phyloP scores from a whole-genome alignment of 2,113 vertebrate genomes.

The Pelvicachromis taeniatus region DNA sequence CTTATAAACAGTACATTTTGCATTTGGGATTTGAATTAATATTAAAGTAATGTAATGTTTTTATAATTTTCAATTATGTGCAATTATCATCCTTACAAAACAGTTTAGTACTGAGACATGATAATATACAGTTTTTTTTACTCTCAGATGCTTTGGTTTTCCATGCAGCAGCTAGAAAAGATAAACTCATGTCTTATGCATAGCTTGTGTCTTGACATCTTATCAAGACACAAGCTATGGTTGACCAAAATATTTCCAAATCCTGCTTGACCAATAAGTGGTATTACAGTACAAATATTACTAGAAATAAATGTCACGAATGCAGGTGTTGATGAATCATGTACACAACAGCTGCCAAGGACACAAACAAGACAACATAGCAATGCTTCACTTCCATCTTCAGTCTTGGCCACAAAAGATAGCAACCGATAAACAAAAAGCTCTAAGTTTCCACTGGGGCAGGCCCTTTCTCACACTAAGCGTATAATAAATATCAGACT shows the following conservation, averaged over 20 bases:
- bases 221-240: background rate
- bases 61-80: background rate
- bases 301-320: background rate
- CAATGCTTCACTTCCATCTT: background rate
- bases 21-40: background rate
- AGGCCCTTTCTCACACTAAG: background rate
- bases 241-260: slow-evolving; percentile 6
- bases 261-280: background rate
- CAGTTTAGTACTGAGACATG: background rate
- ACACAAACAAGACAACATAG: slow-evolving; percentile 7
- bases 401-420: background rate
- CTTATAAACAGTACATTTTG: too few species aligned
- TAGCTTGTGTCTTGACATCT: background rate
- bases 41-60: background rate
- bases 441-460: slow-evolving; percentile 1
- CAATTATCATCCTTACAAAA: background rate
- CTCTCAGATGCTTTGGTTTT: background rate
- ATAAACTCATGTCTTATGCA: too few species aligned
- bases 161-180: too few species aligned
- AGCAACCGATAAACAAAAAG: background rate
- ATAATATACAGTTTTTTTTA: background rate
- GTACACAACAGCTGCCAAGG: background rate
- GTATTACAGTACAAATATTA: background rate
- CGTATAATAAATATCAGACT: background rate
- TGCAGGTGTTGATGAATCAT: background rate